phyloP scores from a whole-genome alignment of 2,113 vertebrate species.

The Jacana jacana region DNA sequence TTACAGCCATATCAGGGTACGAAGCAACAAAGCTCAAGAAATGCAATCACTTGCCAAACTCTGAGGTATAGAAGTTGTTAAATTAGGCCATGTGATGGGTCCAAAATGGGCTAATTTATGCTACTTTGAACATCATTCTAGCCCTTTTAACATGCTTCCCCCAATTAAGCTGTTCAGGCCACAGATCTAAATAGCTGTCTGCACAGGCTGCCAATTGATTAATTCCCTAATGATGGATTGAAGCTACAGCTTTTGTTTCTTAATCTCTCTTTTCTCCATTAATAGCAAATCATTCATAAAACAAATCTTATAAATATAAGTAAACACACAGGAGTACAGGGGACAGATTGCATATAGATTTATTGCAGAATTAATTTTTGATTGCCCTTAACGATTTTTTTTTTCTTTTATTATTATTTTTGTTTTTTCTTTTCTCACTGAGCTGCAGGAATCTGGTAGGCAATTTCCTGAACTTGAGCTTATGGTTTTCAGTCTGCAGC shows the following conservation, averaged over 20 bases:
- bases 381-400: conserved; percentile 37
- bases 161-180: conserved; percentile 78
- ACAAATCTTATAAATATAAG: conserved; percentile 62
- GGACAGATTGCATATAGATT: conserved; percentile 39
- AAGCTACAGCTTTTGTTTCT: conserved; percentile 80
- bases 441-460: not conserved
- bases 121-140: conserved; percentile 74
- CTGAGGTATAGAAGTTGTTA: conserved; percentile 72
- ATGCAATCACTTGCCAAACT: conserved; percentile 70
- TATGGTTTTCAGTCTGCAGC: not conserved
- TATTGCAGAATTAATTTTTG: conserved; percentile 53
- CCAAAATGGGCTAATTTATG: conserved; percentile 77
- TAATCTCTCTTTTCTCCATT: conserved; percentile 75
- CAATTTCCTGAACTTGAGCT: not conserved
- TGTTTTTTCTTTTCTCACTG: conserved; percentile 28
- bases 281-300: conserved; percentile 70
- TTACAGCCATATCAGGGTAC: conserved; percentile 20
- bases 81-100: conserved; percentile 72
- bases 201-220: conserved; percentile 79
- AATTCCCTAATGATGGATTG: conserved; percentile 83
- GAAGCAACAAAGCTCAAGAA: conserved; percentile 56
- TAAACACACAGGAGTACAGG: conserved; percentile 40
- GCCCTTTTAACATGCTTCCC: conserved; percentile 74
- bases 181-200: conserved; percentile 81
- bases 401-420: conserved; percentile 36